Base-by-base conservation (phyloP, 2,113 vertebrate species). In the Bufo gargarizans region DNA sequence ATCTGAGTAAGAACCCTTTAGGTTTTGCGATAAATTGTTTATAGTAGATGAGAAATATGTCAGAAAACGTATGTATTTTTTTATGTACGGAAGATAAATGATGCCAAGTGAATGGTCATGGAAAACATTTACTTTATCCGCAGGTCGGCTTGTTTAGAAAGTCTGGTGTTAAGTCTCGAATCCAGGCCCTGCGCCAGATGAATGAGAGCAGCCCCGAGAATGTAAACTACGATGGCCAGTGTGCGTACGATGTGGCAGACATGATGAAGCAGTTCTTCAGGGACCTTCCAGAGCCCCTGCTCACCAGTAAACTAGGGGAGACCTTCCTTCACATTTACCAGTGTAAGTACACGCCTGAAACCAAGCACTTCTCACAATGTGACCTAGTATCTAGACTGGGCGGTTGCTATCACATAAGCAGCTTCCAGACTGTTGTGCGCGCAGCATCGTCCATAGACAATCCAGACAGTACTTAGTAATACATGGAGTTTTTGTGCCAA, bases 221-320 rank as follows among this genome's bases (percentile, higher is more conserved):
- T 0, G 97, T 99, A 88, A 96, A 90, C 94, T 99, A 99, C 14
- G 97, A 99, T 58, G 98, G 98, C 81, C 98, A 99, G 90, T 99
- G 97, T 0, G 98, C 98, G 0, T 99, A 99, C 0, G 98, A 99
- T 19, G 98, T 99, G 90, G 98, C 98, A 0, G 98, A 99, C 89
- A 99, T 99, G 98, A 96, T 99, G 77, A 99, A 99, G 86, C 98
- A 99, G 89, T 99, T 99, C 92, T 99, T 99, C 94, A 95, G 98
- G 84, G 98, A 99, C 91, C 94, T 99, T 49, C 98, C 98, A 0
- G 98, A 99, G 79, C 98, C 98, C 2, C 96, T 99, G 7, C 97
- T 99, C 90, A 99, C 97, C 86, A 98, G 95, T 94, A 99, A 99
- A 90, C 95, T 99, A 33, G 97, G 97, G 45, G 98, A 99, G 92